These are phyloP conservation scores for Saimiri boliviensis DNA, from an alignment of 2,113 vertebrate genomes.

Conservation along the genomic window DNA sequence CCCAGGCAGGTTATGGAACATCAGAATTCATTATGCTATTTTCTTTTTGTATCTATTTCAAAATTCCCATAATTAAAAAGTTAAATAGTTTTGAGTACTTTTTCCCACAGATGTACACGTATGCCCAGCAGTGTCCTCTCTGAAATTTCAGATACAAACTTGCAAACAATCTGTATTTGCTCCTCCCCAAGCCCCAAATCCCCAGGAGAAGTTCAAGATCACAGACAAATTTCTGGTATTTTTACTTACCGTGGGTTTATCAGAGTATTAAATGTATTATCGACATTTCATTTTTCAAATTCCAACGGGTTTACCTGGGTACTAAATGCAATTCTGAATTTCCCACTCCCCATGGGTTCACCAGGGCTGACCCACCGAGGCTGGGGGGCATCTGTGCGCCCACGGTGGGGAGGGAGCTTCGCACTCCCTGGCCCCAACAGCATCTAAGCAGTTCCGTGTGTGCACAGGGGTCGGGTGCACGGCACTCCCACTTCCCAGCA, in stretches of 20 bases:
- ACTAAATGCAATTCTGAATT: neutral
- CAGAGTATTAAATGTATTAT: neutral
- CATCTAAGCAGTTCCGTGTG: too few relatives aligned
- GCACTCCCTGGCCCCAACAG: too few relatives aligned
- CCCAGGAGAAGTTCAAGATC: neutral
- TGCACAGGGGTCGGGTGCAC: too few relatives aligned
- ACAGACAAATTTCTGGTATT: neutral
- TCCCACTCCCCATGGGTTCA: neutral
- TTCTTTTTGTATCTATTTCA: neutral
- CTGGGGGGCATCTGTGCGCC: too few relatives aligned
- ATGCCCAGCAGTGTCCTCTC: neutral
- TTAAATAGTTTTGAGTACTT: neutral
- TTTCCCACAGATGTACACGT: accelerated
- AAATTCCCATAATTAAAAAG: neutral
- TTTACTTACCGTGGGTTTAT: neutral
- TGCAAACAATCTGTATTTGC: accelerated
- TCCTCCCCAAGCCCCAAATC: accelerated
- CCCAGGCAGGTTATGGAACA: accelerated
- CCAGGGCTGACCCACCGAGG: neutral
- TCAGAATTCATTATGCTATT: accelerated
- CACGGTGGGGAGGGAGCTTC: too few relatives aligned
- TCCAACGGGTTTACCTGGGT: too few relatives aligned
- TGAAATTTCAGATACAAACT: neutral
- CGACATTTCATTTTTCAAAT: too few relatives aligned
- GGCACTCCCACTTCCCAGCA: neutral